Evolutionary conservation across 92 coral and sea anemone species (phyloP), one percentile per base, ranked within the genome.

Genomic region (Parazoanthus darwini): DNA sequence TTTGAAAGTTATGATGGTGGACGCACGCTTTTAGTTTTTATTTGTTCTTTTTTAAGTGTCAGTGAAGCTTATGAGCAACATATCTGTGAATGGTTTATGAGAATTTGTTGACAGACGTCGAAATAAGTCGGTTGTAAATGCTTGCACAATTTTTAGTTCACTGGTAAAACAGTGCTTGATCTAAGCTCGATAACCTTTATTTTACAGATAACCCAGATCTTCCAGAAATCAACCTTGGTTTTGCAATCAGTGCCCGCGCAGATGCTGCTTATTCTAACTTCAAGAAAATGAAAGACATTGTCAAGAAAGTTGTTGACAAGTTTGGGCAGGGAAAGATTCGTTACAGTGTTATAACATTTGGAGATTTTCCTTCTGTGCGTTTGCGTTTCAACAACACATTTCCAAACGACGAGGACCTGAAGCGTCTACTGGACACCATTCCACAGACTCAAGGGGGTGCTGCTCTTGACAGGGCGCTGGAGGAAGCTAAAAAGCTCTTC

Each of bases 331-430:
- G 89, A 66, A 92, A 90, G 73, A 91, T 96, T 56, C 98, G 92
- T 63, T 95, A 91, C 74, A 98, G 96, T 33, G 92, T 96, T 51
- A 78, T 96, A 16, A 90, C 90, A 20, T 96, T 93, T 88, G 98
- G 98, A 38, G 81, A 90, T 59, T 90, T 85, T n/a, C 94, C 97
- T 26, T 89, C 90, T 15, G 89, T 93, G 22, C 63, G 73, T 36
- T 77, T 96, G 74, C 85, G 82, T 54, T 94, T 96, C 77, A 85
- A 88, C 77, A 93, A 91, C 43, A 85, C 94, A 51, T 91, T 86
- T 44, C 91, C 91, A 23, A 91, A 92, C 72, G 87, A 84, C 16
- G 67, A 50, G 66, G 65, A 33, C 43, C 18, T 84, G 67, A 84
- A 71, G 68, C 25, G 65, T 9, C 29, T 15, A 11, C 48, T 84